Conservation (phyloP, 2,888 invertebrate genomes). For the Phytoseiulus persimilis region DNA sequence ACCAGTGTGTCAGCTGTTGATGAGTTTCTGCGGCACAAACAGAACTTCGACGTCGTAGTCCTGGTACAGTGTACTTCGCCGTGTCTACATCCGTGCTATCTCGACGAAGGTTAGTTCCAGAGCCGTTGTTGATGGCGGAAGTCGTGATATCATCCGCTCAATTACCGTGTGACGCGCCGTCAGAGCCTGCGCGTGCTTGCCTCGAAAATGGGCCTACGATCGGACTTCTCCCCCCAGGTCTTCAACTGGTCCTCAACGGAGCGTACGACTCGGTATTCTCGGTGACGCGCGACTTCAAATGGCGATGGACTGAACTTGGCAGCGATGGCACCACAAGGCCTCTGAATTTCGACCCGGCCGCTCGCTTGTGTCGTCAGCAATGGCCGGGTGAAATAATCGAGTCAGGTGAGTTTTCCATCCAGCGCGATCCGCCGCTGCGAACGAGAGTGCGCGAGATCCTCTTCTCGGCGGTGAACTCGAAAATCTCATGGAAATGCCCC, state of each 20-base stretch:
- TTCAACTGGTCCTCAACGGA: conserved; percentile 52
- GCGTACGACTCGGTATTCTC: conserved; percentile 64
- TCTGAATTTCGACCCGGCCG: conserved; percentile 61
- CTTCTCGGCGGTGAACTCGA: no score
- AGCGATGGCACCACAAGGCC: conserved; percentile 52
- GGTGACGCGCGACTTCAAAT: conserved; percentile 57
- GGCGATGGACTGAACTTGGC: conserved; percentile 50
- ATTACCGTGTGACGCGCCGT: neutral
- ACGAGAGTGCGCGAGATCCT: no score
- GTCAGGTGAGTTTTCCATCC: conserved; percentile 63
- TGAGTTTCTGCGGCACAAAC: conserved; percentile 57
- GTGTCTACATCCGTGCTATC: conserved; percentile 57
- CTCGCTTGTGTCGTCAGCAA: conserved; percentile 66
- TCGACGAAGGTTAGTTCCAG: conserved; percentile 50
- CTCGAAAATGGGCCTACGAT: neutral
- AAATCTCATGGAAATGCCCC: no score
- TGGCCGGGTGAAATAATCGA: conserved; percentile 66
- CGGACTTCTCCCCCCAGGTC: conserved; percentile 50
- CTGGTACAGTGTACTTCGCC: conserved; percentile 71
- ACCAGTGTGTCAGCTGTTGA: conserved; percentile 62
- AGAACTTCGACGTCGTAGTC: conserved; percentile 53
- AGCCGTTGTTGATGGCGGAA: no score
- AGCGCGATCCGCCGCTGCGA: neutral
- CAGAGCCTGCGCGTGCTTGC: no score
- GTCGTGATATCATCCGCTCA: no score